Conservation (phyloP, 2,888 invertebrate species). For the Caprella mutica region DNA sequence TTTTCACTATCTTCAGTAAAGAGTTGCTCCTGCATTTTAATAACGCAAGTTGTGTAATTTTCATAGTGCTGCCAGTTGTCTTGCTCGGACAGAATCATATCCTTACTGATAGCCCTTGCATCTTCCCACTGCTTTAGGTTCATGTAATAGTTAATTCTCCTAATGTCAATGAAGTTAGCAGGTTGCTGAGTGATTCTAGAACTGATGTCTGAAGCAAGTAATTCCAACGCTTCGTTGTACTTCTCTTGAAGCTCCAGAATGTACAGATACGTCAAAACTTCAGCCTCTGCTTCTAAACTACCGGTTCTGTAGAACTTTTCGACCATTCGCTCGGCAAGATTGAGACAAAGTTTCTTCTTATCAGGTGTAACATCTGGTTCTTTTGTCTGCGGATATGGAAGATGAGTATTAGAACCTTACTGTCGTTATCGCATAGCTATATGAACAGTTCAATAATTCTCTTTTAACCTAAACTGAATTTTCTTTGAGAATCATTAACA, state of each 20-base stretch:
- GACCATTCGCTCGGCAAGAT: constrained; percentile 87
- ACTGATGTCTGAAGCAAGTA: constrained; percentile 67
- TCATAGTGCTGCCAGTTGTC: constrained; percentile 34
- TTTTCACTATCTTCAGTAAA: background rate
- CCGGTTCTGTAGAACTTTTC: constrained; percentile 74
- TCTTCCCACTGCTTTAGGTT: constrained; percentile 62
- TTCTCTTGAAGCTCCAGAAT: constrained; percentile 63
- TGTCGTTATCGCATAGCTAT: no score
- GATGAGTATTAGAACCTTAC: no score
- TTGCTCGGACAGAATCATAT: constrained; percentile 46
- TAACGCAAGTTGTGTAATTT: constrained; percentile 9
- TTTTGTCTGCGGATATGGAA: no score
- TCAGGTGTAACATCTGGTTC: no score
- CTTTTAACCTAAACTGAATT: no score
- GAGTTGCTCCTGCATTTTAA: constrained; percentile 1
- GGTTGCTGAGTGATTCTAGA: constrained; percentile 47
- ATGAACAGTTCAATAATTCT: no score
- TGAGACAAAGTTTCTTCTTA: constrained; percentile 63
- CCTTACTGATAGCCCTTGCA: constrained; percentile 60
- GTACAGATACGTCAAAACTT: constrained; percentile 79
- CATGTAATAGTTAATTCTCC: constrained; percentile 60
- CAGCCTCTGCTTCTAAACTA: constrained; percentile 80
- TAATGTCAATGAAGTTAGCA: constrained; percentile 50
- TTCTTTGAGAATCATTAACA: no score
- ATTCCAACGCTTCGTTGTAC: constrained; percentile 64